These are phyloP conservation scores for Melanotus villosus DNA, from an alignment of 2,888 invertebrate species.

Conservation along the genomic window DNA sequence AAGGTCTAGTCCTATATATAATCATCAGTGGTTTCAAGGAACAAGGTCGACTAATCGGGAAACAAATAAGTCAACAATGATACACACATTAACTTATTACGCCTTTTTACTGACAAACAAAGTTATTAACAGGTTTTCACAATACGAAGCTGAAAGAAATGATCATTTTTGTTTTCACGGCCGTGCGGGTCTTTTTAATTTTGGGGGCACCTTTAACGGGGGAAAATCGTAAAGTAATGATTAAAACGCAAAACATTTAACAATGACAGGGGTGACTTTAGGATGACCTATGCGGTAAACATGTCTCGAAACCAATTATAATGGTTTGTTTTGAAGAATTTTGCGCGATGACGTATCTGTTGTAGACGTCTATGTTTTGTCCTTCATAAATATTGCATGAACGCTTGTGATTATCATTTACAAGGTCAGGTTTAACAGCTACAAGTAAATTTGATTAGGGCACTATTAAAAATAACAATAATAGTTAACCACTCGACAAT, in stretches of 20 bases:
- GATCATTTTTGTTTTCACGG: no score
- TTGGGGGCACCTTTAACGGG: no score
- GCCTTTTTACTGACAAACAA: constrained; percentile 40
- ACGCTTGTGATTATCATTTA: constrained; percentile 32
- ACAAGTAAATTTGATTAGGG: constrained; percentile 35
- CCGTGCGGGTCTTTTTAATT: no score
- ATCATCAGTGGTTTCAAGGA: constrained; percentile 45
- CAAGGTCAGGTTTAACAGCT: constrained; percentile 37
- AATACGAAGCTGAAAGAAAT: no score
- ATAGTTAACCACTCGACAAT: background rate
- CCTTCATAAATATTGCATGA: constrained; percentile 43
- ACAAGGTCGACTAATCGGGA: constrained; percentile 47
- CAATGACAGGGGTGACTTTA: constrained; percentile 31
- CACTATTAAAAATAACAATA: constrained; percentile 13
- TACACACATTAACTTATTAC: constrained; percentile 40
- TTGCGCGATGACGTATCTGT: constrained; percentile 33
- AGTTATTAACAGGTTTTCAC: constrained; percentile 28
- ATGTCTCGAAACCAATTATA: constrained; percentile 19
- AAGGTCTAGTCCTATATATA: constrained; percentile 45
- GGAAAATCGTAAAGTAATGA: background rate
- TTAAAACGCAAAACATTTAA: background rate
- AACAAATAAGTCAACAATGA: constrained; percentile 46
- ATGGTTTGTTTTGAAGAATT: constrained; percentile 38
- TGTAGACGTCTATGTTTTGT: constrained; percentile 41
- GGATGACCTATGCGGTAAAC: constrained; percentile 27